Base-by-base conservation (phyloP, 2,888 invertebrate species). In the Aleiodes alternator region DNA sequence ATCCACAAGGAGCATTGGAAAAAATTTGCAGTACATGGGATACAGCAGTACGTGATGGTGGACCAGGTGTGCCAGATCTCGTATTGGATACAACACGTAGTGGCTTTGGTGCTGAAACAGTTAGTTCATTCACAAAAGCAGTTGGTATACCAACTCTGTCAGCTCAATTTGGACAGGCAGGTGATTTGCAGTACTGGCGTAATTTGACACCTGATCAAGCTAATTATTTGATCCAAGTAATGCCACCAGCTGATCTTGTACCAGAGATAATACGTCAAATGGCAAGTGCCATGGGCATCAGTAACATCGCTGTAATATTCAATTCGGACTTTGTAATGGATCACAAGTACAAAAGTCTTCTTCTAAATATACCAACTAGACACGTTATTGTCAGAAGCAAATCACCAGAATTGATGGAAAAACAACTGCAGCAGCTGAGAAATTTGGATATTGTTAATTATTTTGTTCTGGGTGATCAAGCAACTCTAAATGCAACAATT, bases 281-380 rank as follows among this genome's bases (percentile, higher is more conserved):
- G 81, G 95, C 96, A 4, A 91, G 93, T 0, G 92, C 93, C 79
- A 95, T 97, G 90, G 96, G 97, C 85, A 96, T 98, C 73, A 83
- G 79, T 64, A 97, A 97, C 87, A 97, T 97, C 12, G 98, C 96
- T 6, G 96, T 98, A 68, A 92, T 98, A 61, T 98, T 96, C 87
- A 98, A 98, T 85, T 93, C 95, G 31, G 93, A 94, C 53, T 97
- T 97, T 87, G 95, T 96, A 11, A 96, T 97, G 95, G 96, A 97
- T 85, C 96, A 97, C 90, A 97, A 97, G 89, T 97, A 97, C 90
- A 97, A 97, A 89, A 95, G 96, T 9, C 90, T 98, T 8, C 91
- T 98, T 51, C 94, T 96, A 89, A 97, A 98, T 87, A 95, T 97
- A 73, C 96, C 97, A 6, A 96, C 97, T 0, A 92, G 97, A 9